Conservation (phyloP, 30 jellyfish, hydroid and myxozoan species). For the Hydra vulgaris region DNA sequence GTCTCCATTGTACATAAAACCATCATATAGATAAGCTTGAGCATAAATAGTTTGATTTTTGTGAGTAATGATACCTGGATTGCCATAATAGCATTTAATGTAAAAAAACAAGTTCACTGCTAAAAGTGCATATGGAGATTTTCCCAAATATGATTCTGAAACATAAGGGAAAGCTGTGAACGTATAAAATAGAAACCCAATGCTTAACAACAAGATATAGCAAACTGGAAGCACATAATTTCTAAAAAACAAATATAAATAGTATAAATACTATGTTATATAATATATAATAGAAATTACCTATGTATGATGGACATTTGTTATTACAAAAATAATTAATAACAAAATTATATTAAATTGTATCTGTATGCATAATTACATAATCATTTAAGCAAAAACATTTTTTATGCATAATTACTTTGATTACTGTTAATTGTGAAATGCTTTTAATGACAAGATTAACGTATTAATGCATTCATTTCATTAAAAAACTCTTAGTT, state of each 20-base stretch:
- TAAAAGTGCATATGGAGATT: constrained; percentile 49
- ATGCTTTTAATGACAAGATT: too few relatives aligned
- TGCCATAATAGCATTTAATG: constrained; percentile 50
- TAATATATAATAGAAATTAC: too few relatives aligned
- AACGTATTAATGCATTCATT: too few relatives aligned
- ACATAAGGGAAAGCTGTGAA: constrained; percentile 65
- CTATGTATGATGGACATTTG: too few relatives aligned
- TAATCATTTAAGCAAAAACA: too few relatives aligned
- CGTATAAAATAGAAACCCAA: constrained; percentile 62
- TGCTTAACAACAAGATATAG: constrained; percentile 39
- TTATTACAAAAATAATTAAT: too few relatives aligned
- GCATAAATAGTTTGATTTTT: constrained; percentile 12
- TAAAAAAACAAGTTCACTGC: constrained; percentile 41
- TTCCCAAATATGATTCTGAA: constrained; percentile 50
- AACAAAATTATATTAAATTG: too few relatives aligned
- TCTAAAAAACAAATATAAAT: constrained; percentile 36
- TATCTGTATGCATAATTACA: too few relatives aligned
- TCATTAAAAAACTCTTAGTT: too few relatives aligned
- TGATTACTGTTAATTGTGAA: too few relatives aligned
- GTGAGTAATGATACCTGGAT: constrained; percentile 64
- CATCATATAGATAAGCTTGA: constrained; percentile 55
- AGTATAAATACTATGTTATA: neutral
- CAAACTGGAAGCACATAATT: constrained; percentile 59
- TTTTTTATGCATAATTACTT: too few relatives aligned
- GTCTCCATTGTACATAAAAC: constrained; percentile 32